Evolutionary conservation across 2,113 vertebrate genomes (phyloP).

Genomic region (Sitta europaea): DNA sequence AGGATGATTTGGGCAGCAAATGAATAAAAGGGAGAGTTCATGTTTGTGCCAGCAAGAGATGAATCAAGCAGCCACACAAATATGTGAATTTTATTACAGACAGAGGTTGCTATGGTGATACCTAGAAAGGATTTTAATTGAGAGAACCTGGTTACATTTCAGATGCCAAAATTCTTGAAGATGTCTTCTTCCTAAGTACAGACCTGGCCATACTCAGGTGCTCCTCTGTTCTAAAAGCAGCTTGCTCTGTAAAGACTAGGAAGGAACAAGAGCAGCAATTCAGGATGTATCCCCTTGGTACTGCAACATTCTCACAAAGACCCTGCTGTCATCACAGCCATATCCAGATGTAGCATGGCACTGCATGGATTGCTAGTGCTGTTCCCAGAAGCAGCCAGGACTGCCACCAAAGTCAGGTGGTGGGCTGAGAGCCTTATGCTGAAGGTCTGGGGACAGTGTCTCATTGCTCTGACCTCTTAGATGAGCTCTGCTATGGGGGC

Average conservation of each 20-base stretch:
- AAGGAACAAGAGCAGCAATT: background rate
- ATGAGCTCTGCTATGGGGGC: background rate
- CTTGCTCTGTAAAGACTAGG: background rate
- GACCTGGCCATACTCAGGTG: background rate
- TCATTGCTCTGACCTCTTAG: background rate
- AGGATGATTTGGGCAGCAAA: background rate
- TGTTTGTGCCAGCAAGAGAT: constrained; percentile 17
- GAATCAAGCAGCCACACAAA: constrained; percentile 8
- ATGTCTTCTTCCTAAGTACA: background rate
- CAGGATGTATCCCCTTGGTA: background rate
- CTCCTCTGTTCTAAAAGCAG: background rate
- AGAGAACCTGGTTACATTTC: background rate
- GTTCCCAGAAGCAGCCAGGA: background rate
- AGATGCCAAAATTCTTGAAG: background rate
- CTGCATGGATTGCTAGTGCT: background rate
- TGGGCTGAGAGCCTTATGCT: background rate
- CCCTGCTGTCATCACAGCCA: background rate
- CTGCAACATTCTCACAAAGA: background rate
- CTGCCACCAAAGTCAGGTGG: background rate
- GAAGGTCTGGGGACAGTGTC: background rate
- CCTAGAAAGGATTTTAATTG: constrained; percentile 18
- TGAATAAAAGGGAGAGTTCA: background rate
- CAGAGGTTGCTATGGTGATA: constrained; percentile 38
- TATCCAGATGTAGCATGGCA: background rate
- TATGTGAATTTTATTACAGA: background rate